Base-by-base conservation (phyloP, 2,888 invertebrate species). In the Euproctis similis region DNA sequence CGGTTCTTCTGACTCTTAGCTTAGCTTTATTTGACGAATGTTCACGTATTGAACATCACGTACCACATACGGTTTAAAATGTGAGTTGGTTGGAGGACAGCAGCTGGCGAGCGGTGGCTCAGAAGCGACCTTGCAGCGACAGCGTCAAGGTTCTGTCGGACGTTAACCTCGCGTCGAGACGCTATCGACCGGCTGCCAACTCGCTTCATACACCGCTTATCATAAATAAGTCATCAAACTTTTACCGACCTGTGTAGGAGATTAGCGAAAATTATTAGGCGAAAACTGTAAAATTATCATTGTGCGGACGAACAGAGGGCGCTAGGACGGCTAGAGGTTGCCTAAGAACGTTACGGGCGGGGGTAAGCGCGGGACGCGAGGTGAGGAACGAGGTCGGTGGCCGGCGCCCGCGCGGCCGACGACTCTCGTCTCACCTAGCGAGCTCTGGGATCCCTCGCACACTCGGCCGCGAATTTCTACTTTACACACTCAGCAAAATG, bases 61-160 rank as follows among this genome's bases (percentile, higher is more conserved):
- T n/a, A n/a, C n/a, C n/a, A n/a, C n/a, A n/a, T n/a, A n/a, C n/a
- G n/a, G n/a, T n/a, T n/a, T n/a, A n/a, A n/a, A n/a, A n/a, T n/a
- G n/a, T n/a, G n/a, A n/a, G n/a, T n/a, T n/a, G n/a, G n/a, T n/a
- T n/a, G n/a, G n/a, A n/a, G n/a, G n/a, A n/a, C n/a, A 47, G 41
- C 44, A 43, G 46, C 45, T 49, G 47, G 55, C 66, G 64, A 61
- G 9, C 36, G 50, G 12, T 30, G 34, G 26, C 31, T 27, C 33
- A 44, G 52, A 33, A 30, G 36, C 51, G 50, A 50, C 71, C 71
- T 71, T 69, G 71, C 65, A 55, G 53, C 57, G 55, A 35, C 56
- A 48, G 44, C 64, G 58, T 52, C 70, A 64, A 70, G 71, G 68
- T 63, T 59, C 49, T 51, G 51, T 30, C 54, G 68, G 60, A 30